Conservation (phyloP, 2,888 invertebrate genomes). For the Nowickia ferox region DNA sequence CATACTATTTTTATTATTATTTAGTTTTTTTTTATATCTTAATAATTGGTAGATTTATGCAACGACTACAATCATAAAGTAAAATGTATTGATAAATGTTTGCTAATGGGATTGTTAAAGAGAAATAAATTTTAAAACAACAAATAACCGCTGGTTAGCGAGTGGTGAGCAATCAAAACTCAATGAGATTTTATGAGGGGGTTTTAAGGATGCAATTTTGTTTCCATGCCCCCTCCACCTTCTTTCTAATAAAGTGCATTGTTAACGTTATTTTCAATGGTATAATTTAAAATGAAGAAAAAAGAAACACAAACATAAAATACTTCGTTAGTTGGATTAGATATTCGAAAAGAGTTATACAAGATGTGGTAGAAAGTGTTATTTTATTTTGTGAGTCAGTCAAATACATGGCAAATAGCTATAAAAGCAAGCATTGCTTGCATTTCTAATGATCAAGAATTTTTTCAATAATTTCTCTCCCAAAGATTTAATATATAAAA, state of each 20-base stretch:
- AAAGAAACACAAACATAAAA: constrained; percentile 4
- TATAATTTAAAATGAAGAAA: constrained; percentile 28
- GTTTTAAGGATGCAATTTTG: constrained; percentile 51
- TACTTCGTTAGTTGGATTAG: neutral
- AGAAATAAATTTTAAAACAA: constrained; percentile 70
- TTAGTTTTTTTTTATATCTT: constrained; percentile 26
- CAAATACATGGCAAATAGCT: too few relatives aligned
- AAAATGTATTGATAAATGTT: constrained; percentile 70
- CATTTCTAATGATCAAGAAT: too few relatives aligned
- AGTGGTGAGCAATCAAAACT: constrained; percentile 64
- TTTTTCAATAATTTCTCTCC: too few relatives aligned
- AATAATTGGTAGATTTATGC: constrained; percentile 52
- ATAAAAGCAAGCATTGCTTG: too few relatives aligned
- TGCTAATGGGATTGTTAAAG: constrained; percentile 68
- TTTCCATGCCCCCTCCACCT: neutral
- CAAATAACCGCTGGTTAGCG: constrained; percentile 71
- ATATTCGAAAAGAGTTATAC: constrained; percentile 16
- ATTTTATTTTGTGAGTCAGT: neutral
- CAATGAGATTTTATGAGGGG: constrained; percentile 65
- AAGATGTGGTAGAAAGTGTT: neutral
- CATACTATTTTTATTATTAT: constrained; percentile 39
- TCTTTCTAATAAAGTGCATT: neutral
- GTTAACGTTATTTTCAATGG: constrained; percentile 42
- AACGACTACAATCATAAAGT: constrained; percentile 57
- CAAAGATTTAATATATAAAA: too few relatives aligned